Base-by-base conservation (phyloP, 2,113 vertebrate genomes). In the Thamnophis sirtalis region DNA sequence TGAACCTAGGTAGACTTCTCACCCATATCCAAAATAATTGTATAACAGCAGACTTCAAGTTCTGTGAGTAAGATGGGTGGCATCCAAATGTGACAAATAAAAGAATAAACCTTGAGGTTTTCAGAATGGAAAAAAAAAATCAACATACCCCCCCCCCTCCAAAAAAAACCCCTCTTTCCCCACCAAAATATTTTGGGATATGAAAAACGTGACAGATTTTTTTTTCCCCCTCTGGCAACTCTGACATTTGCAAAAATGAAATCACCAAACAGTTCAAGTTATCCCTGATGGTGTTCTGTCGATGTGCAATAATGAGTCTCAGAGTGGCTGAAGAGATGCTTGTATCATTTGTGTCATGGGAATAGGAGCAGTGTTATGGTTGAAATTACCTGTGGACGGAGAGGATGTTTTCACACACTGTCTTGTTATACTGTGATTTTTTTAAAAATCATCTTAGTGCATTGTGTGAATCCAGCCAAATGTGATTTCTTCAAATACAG, bases 131-230 rank as follows among this genome's bases (percentile, higher is more conserved):
- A 21, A 80, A 43, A 43, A 73, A 80, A 80, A n/a, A 68, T 68
- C 1, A 80, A 80, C 6, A 80, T 1, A 68, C 1, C n/a, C 26
- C 17, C 0, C 5, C 10, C 1, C 28, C 0, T n/a, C 6, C n/a
- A 33, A 5, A 15, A 33, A 33, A 33, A 17, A 7, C 8, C 1
- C 11, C 73, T 3, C 21, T 17, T 80, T 21, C 33, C 17, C 33
- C 33, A 43, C 15, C 33, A 80, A 80, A 80, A 80, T 21, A 80
- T 80, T 80, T 43, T 43, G 17, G 17, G 15, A 80, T 43, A 80
- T 43, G 33, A 43, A 80, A 80, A 38, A 43, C 1, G 7, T 19
- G 15, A 38, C 6, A 80, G n/a, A 8, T 80, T 80, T 80, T 15
- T 73, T 43, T 9, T 9, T 6, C 43, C 43, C 43, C 43, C 33